phyloP scores from a whole-genome alignment of 2,888 invertebrate species.

The Stenurella melanura region DNA sequence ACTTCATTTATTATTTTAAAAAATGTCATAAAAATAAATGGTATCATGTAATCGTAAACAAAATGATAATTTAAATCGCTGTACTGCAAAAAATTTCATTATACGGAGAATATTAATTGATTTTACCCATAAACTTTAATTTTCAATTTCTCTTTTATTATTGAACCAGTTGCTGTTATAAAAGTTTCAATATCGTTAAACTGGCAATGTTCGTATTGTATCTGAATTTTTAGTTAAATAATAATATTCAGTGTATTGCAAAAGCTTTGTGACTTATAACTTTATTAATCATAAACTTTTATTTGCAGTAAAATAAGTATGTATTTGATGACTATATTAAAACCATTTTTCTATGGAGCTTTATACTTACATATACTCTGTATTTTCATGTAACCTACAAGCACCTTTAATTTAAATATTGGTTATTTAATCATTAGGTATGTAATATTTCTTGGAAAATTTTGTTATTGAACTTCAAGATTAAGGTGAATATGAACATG shows the following conservation, averaged over 20 bases:
- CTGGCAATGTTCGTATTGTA: background rate
- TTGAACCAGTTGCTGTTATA: background rate
- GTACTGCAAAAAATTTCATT: background rate
- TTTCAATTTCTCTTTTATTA: conserved; percentile 15
- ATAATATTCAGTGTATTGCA: background rate
- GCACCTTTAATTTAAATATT: too few species aligned
- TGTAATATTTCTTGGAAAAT: too few species aligned
- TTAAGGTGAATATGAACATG: too few species aligned
- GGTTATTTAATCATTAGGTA: too few species aligned
- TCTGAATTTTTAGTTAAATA: background rate
- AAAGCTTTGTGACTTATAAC: background rate
- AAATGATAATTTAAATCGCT: background rate
- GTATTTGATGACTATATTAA: background rate
- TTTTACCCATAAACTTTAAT: conserved; percentile 12
- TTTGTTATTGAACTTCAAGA: too few species aligned
- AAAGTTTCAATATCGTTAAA: background rate
- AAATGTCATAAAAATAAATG: background rate
- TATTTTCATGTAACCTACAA: too few species aligned
- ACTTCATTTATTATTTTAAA: background rate
- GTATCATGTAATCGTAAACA: background rate
- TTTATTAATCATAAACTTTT: background rate
- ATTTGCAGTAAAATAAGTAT: background rate
- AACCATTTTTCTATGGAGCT: background rate
- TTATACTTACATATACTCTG: background rate
- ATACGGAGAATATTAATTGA: background rate